Evolutionary conservation across 1,140 invertebrate species (phyloP).

Genomic region (Drosophila persimilis): DNA sequence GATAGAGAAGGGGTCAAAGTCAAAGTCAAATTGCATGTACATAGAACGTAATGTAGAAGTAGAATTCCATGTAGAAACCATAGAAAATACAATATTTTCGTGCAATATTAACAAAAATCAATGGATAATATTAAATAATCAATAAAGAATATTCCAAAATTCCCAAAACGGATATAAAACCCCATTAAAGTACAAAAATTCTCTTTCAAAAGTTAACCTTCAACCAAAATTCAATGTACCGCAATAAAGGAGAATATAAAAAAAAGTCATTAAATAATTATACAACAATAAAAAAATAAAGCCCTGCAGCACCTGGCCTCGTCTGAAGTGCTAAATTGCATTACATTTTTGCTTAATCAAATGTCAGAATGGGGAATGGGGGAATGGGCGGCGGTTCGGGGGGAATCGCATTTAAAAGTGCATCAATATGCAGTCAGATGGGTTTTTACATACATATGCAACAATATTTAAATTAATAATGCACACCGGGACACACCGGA

Average conservation of each 20-base stretch:
- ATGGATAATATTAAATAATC: no score
- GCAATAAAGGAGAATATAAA: not conserved
- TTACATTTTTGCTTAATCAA: constrained; percentile 71
- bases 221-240: no score
- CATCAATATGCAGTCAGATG: constrained; percentile 64
- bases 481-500: constrained; percentile 28
- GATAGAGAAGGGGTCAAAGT: no score
- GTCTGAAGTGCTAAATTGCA: constrained; percentile 57
- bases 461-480: constrained; percentile 75
- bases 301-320: constrained; percentile 14
- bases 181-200: no score
- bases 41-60: no score
- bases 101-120: no score
- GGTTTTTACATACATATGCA: constrained; percentile 34
- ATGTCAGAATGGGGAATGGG: constrained; percentile 34
- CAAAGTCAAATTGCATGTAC: no score
- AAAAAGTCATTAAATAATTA: constrained; percentile 68
- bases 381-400: not conserved
- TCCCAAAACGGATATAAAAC: no score
- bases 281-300: constrained; percentile 31
- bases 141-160: no score
- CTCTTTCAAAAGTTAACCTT: no score
- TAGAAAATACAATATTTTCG: no score
- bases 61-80: no score
- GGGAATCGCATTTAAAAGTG: constrained; percentile 53